These are phyloP conservation scores for Zoanthus gigantus DNA, from an alignment of 92 coral and sea anemone species.

Conservation along the genomic window DNA sequence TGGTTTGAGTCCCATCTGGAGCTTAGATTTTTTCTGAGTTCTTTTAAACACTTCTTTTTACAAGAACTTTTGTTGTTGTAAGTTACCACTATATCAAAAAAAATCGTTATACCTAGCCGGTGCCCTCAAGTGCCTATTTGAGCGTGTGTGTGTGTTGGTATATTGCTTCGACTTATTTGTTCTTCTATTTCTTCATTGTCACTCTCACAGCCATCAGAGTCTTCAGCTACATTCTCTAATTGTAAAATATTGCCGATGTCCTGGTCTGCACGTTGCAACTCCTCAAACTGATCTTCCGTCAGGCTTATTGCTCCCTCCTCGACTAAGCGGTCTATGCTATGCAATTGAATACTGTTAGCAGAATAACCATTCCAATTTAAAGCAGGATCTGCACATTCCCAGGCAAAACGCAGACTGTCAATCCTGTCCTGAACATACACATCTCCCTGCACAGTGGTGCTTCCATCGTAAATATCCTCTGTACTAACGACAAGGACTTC, in stretches of 20 bases:
- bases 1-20: too few species aligned
- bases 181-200: not conserved
- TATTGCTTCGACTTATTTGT: constrained; percentile 57
- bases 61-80: too few species aligned
- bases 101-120: constrained; percentile 29
- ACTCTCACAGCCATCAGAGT: constrained; percentile 36
- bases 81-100: too few species aligned
- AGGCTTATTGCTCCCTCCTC: constrained; percentile 45
- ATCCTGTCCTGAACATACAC: constrained; percentile 47
- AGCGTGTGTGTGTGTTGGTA: constrained; percentile 45
- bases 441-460: constrained; percentile 49
- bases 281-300: constrained; percentile 61
- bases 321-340: not conserved
- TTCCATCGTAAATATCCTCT: constrained; percentile 49
- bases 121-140: constrained; percentile 45
- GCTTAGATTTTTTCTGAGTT: too few species aligned
- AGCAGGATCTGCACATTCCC: constrained; percentile 41
- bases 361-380: constrained; percentile 22
- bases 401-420: constrained; percentile 53
- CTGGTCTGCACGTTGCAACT: constrained; percentile 23
- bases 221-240: constrained; percentile 16
- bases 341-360: constrained; percentile 47
- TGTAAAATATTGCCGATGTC: not conserved
- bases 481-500: constrained; percentile 42
- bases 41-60: too few species aligned